These are phyloP conservation scores for Platyura marginata DNA, from an alignment of 1,140 invertebrate species.

Conservation along the genomic window DNA sequence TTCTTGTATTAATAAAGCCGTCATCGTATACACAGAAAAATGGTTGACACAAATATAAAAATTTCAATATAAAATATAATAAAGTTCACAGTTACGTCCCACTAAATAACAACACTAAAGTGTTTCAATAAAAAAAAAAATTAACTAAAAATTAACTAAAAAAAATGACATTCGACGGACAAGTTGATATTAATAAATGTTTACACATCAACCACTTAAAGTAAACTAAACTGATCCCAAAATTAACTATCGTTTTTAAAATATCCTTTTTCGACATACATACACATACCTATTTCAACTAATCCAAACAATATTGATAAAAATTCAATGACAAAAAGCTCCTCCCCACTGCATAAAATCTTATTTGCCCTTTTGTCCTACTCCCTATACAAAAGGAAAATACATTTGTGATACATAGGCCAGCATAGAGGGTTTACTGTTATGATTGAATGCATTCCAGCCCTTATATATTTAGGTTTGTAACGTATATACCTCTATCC, in stretches of 20 bases:
- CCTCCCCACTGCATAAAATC: not conserved
- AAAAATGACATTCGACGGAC: too few species aligned
- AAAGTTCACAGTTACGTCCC: too few species aligned
- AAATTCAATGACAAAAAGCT: not conserved
- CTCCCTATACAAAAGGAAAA: not conserved
- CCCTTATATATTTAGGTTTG: too few species aligned
- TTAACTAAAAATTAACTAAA: too few species aligned
- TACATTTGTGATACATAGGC: not conserved
- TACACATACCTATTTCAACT: not conserved
- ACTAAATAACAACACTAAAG: too few species aligned
- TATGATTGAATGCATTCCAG: too few species aligned
- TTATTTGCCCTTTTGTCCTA: not conserved
- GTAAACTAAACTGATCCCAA: not conserved
- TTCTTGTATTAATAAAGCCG: constrained; percentile 3
- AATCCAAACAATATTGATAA: not conserved
- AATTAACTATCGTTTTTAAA: not conserved
- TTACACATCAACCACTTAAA: not conserved
- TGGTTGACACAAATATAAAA: too few species aligned
- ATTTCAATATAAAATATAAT: too few species aligned
- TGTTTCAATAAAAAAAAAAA: too few species aligned
- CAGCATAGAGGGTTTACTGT: too few species aligned
- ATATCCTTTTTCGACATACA: not conserved
- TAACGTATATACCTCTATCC: too few species aligned
- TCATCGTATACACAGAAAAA: not conserved
- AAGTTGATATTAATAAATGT: too few species aligned